A percentile compares a stretch with the other conserved stretches of the same genome.
Conservation (phyloP, 2,113 vertebrate species). For the Pogona vitticeps region DNA sequence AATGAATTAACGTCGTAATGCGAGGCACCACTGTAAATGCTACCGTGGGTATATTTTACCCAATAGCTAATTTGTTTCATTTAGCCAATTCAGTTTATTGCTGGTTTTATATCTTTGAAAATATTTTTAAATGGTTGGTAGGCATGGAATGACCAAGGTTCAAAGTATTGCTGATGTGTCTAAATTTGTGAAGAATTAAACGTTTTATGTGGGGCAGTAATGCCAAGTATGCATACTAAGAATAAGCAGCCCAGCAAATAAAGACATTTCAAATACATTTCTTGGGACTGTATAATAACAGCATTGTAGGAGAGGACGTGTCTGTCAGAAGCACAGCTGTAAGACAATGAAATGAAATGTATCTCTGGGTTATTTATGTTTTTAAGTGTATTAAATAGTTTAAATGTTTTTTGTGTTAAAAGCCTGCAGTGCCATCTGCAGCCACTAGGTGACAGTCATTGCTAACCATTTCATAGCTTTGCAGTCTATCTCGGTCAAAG, state of each 20-base stretch:
- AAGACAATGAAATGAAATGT: background rate
- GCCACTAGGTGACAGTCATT: no score
- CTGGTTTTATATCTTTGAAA: background rate
- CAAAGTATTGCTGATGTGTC: conserved; percentile 49
- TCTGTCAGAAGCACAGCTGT: no score
- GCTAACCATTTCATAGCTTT: no score
- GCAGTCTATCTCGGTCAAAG: no score
- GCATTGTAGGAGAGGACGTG: no score
- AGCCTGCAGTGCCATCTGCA: no score
- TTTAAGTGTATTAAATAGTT: background rate
- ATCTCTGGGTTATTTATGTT: background rate
- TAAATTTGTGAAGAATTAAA: conserved; percentile 7
- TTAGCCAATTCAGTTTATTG: conserved; percentile 2
- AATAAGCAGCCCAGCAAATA: background rate
- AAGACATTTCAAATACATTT: background rate
- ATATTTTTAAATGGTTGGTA: conserved; percentile 14
- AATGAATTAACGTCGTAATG: no score
- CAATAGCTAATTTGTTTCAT: conserved; percentile 8
- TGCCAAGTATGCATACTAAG: background rate
- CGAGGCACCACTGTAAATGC: no score
- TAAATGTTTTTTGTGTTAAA: no score
- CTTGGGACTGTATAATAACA: no score
- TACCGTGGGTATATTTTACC: background rate
- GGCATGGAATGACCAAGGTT: conserved; percentile 22
- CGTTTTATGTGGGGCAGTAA: conserved; percentile 42